These are phyloP conservation scores for Rhincodon typus DNA, from an alignment of 2,797 vertebrate species.

Conservation along the genomic window DNA sequence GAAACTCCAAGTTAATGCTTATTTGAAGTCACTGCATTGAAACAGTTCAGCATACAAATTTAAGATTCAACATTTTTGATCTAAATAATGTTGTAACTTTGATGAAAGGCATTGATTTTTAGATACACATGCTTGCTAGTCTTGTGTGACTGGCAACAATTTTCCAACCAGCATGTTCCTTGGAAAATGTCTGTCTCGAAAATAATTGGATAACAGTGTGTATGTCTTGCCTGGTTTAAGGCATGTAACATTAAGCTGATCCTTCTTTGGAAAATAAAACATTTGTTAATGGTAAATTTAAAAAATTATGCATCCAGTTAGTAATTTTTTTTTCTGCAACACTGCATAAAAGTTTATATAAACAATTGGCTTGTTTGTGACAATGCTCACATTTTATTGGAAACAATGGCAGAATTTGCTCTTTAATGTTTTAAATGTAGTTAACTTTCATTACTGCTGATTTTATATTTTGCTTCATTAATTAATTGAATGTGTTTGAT, in stretches of 20 bases:
- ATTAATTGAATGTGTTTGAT: background rate
- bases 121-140: background rate
- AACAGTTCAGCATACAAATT: background rate
- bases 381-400: background rate
- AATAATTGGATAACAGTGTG: constrained; percentile 4
- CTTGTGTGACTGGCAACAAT: background rate
- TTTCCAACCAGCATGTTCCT: background rate
- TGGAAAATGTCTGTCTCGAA: constrained; percentile 11
- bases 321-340: background rate
- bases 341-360: background rate
- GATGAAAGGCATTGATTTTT: background rate
- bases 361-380: background rate
- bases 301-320: background rate
- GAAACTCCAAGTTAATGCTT: background rate
- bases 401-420: background rate
- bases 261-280: background rate
- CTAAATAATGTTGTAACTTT: background rate
- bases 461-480: background rate
- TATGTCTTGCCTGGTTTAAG: background rate
- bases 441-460: too few species aligned
- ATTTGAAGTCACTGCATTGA: background rate
- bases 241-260: background rate
- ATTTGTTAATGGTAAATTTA: background rate
- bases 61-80: background rate
- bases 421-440: background rate